Evolutionary conservation across 2,888 invertebrate species (phyloP).

Genomic region (Eupithecia subfuscata): DNA sequence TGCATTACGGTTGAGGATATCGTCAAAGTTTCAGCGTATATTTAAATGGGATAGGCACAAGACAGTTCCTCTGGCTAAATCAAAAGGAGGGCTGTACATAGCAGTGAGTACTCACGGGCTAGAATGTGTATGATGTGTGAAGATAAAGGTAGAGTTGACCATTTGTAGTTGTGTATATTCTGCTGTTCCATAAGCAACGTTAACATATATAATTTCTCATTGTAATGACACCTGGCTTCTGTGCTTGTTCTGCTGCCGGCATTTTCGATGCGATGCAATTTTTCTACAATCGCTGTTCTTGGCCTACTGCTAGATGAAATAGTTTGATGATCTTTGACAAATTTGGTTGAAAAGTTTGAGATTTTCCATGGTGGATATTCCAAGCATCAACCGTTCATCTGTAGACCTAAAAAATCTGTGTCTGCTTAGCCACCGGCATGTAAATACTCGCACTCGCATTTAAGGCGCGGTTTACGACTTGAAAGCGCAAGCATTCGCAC

Average conservation of each 20-base stretch:
- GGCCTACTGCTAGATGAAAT: neutral
- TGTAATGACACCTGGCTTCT: no score
- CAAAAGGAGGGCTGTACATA: neutral
- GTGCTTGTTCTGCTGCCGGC: no score
- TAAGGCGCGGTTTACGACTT: conserved; percentile 3
- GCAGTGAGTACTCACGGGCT: neutral
- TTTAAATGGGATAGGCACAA: neutral
- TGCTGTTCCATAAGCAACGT: neutral
- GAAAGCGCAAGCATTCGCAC: conserved; percentile 25
- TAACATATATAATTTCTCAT: neutral
- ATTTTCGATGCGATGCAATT: no score
- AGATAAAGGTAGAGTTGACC: neutral
- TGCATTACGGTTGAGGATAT: neutral
- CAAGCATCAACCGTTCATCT: neutral
- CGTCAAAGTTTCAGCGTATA: neutral
- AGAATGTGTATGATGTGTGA: neutral
- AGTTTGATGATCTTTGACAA: neutral
- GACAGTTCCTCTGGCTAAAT: neutral
- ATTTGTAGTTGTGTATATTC: neutral
- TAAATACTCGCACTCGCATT: neutral
- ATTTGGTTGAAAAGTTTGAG: neutral
- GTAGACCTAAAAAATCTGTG: neutral
- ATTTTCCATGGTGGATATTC: neutral
- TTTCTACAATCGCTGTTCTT: neutral
- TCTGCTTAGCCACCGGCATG: neutral